phyloP scores from a whole-genome alignment of 2,888 invertebrate genomes.

The Eristalis intricaria region DNA sequence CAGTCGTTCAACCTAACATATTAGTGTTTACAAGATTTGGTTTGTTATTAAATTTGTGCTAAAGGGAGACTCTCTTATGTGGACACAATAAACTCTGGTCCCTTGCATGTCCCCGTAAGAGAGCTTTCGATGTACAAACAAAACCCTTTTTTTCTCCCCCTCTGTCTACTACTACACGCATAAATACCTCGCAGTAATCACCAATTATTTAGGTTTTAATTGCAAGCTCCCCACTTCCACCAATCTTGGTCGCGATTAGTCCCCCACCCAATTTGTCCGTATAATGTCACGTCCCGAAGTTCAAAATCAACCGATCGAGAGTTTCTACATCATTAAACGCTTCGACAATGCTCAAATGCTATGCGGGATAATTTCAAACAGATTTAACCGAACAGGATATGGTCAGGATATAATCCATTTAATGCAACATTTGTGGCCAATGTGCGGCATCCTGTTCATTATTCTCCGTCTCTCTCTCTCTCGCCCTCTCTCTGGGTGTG shows the following conservation, averaged over 20 bases:
- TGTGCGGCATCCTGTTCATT: constrained; percentile 30
- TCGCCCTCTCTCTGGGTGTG: not conserved
- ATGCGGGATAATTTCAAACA: constrained; percentile 39
- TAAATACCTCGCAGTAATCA: too few species aligned
- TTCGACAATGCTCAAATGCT: constrained; percentile 22
- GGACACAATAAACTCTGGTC: too few species aligned
- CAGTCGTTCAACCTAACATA: too few species aligned
- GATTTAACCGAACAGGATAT: constrained; percentile 49
- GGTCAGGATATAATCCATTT: constrained; percentile 51
- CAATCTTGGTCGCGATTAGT: not conserved
- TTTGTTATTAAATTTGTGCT: too few species aligned
- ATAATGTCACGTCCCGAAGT: not conserved
- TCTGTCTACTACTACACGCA: too few species aligned
- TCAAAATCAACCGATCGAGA: not conserved
- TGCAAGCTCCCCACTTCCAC: not conserved
- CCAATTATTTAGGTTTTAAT: not conserved
- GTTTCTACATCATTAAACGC: constrained; percentile 30
- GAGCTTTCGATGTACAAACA: too few species aligned
- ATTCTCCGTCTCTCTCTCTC: not conserved
- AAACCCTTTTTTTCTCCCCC: too few species aligned
- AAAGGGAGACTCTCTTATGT: too few species aligned
- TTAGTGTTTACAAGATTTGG: too few species aligned
- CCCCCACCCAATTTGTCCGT: not conserved
- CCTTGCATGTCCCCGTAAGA: too few species aligned
- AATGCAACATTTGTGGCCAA: constrained; percentile 57